These are phyloP conservation scores for Leptinotarsa defecta DNA, from an alignment of 1,140 invertebrate species.

Conservation along the genomic window DNA sequence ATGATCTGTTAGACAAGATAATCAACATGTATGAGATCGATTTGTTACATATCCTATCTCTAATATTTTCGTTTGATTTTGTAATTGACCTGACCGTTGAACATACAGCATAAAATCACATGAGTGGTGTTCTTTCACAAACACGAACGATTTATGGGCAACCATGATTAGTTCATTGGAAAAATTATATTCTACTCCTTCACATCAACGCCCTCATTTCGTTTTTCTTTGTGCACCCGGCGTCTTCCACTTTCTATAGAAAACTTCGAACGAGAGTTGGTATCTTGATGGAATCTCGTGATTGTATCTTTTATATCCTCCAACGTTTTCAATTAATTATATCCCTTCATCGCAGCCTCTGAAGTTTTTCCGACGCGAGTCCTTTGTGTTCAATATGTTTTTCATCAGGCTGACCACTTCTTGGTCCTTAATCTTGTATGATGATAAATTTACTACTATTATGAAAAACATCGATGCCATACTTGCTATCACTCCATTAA, in stretches of 20 bases:
- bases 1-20: too few species aligned
- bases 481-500: too few species aligned
- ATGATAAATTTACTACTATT: background rate
- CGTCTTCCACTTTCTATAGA: background rate
- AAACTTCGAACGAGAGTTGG: background rate
- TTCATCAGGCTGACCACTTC: background rate
- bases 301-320: background rate
- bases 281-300: background rate
- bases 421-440: background rate
- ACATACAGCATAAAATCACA: too few species aligned
- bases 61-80: too few species aligned
- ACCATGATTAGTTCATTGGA: background rate
- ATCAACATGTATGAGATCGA: too few species aligned
- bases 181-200: background rate
- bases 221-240: background rate
- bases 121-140: too few species aligned
- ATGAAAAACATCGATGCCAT: too few species aligned
- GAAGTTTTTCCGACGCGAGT: background rate
- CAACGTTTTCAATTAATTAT: slow-evolving; percentile 3
- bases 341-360: background rate
- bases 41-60: too few species aligned
- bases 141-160: too few species aligned
- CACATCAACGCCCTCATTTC: background rate
- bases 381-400: slow-evolving; percentile 1
- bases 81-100: too few species aligned